Base-by-base conservation (phyloP, 2,888 invertebrate genomes). In the Pecten maximus region DNA sequence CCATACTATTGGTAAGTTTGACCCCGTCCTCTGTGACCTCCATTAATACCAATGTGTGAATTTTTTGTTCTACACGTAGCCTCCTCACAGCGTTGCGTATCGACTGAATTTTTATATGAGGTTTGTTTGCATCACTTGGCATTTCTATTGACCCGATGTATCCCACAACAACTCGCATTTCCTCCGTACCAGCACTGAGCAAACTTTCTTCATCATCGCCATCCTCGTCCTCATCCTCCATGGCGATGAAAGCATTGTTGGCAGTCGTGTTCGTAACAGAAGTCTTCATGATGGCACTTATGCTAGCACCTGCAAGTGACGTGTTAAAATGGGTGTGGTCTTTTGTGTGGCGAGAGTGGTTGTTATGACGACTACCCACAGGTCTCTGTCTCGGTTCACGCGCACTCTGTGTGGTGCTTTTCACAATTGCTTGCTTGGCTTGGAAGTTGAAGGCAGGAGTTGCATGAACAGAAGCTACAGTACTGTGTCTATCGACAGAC, bases 141-240 rank as follows among this genome's bases (percentile, higher is more conserved):
- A 99, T 99, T 97, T 99, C 99, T 93, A 99, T 99, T 0, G 99
- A 99, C 40, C 99, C 99, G 88, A 99, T 97, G 97, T 99, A 99
- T 0, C 99, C 99, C 0, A 99, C 96, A 40, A 96, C 98, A 87
- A 95, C 96, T 86, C 94, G 92, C 39, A 94, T 93, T 50, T 94
- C 93, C 50, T 93, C 93, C 16, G 92, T 90, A 89, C 91, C 91
- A 40, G 89, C 91, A 40, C 91, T 91, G 40, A 90, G 87, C 40
- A 91, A 88, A 50, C 92, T 89, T 15, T 93, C 92, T 90, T 93
- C 93, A 86, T 93, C 94, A 40, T 93, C 93, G 4, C 92, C 93
- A 48, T 93, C 93, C 48, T 93, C 93, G 87, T 93, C 93, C 89
- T 90, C 91, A 44, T 93, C 93, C 40, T 93, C 93, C 91, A 93